These are phyloP conservation scores for Hoplodrina blanda DNA, from an alignment of 2,888 invertebrate species.

Conservation along the genomic window DNA sequence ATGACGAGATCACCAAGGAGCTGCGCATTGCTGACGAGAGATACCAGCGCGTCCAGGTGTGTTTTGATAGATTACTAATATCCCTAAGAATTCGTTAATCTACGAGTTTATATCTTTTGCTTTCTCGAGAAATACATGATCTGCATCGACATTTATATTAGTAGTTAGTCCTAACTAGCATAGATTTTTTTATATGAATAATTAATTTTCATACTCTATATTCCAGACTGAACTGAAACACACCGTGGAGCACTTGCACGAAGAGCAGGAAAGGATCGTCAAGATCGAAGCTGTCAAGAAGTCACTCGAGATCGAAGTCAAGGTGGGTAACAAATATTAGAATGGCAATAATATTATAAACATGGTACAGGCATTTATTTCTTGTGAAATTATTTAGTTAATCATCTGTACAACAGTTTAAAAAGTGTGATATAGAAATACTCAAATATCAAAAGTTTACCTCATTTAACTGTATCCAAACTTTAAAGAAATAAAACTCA, in stretches of 20 bases:
- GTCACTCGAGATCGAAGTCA: slow-evolving; percentile 99
- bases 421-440: too few relatives aligned
- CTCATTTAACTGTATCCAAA: not conserved
- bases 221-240: slow-evolving; percentile 96
- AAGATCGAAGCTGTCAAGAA: slow-evolving; percentile 99
- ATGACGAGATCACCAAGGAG: slow-evolving; percentile 99
- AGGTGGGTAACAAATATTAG: slow-evolving; percentile 84
- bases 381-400: too few relatives aligned
- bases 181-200: not conserved
- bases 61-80: not conserved
- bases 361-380: too few relatives aligned
- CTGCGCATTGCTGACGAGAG: slow-evolving; percentile 98
- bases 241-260: slow-evolving; percentile 97
- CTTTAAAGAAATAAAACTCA: not conserved
- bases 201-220: not conserved
- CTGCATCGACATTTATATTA: not conserved
- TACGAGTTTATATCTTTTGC: not conserved
- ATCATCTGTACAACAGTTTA: too few relatives aligned
- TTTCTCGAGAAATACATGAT: not conserved
- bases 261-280: slow-evolving; percentile 98
- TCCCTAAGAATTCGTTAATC: too few relatives aligned
- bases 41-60: slow-evolving; percentile 96
- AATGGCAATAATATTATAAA: too few relatives aligned
- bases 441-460: not conserved
- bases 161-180: not conserved